Base-by-base conservation (phyloP, 2,797 vertebrate species). In the Novumbra hubbsi region DNA sequence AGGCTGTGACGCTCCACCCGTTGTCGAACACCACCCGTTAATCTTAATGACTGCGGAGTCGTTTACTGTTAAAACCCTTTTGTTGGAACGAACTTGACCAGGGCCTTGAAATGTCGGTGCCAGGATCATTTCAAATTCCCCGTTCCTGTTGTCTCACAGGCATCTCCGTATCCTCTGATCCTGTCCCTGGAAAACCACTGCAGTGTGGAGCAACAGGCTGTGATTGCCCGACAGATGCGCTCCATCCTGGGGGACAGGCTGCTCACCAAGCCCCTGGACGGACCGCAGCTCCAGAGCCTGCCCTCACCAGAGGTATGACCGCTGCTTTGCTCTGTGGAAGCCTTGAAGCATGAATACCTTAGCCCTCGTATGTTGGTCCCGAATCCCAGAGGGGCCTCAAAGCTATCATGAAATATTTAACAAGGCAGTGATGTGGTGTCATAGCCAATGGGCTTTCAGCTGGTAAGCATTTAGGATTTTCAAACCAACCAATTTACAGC, bases 101-200 rank as follows among this genome's bases (percentile, higher is more conserved):
- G 6, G 50, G 55, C 9, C 9, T 16, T 24, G 21, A 57, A 57
- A 57, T 24, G 17, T 24, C 2, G 3, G 8, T 24, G 1, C 55
- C 5, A 2, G 17, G 24, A 24, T 60, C 12, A 27, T 21, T 12
- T 24, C 0, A 12, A 14, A 21, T 24, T 1, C 65, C 34, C 24
- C 65, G 41, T 38, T 30, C 28, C 8, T 32, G 55, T 24, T 17
- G 4, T 60, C 21, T 60, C 8, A 11, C 82, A 91, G 92, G 81
- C 80, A 0, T 94, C 90, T 41, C 84, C 84, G 0, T 91, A 88
- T 72, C 91, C 91, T 68, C 79, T 94, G 78, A 96, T 98, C 90
- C 91, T 99, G 71, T 99, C 98, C 73, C 89, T 99, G 85, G 98
- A 99, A 92, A 99, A 98, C 90, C 97, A 99, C 93, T 99, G 98